Evolutionary conservation across 2,113 vertebrate genomes (phyloP).

Genomic region (Dolichotis patagonum): DNA sequence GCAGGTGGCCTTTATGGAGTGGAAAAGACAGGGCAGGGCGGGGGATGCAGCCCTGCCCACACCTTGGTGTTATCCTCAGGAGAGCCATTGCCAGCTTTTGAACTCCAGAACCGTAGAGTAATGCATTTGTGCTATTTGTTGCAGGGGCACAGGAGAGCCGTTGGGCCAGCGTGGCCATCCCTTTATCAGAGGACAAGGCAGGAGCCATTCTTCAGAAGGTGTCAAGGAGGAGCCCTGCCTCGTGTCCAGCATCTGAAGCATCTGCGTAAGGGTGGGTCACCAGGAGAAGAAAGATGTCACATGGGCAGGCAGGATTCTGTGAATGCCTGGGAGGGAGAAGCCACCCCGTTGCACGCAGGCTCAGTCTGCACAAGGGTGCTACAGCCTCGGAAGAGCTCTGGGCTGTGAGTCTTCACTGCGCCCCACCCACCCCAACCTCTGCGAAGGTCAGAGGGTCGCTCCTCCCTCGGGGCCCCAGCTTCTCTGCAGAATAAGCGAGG

Average conservation of each 20-base stretch:
- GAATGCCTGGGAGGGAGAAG: too few relatives aligned
- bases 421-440: background rate
- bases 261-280: background rate
- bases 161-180: fast-evolving
- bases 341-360: background rate
- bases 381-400: background rate
- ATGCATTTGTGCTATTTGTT: background rate
- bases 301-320: background rate
- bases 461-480: background rate
- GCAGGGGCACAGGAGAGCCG: background rate
- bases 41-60: background rate
- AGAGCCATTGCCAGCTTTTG: background rate
- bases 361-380: background rate
- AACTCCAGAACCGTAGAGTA: background rate
- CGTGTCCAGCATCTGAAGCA: background rate
- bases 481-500: background rate
- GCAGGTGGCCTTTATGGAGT: fast-evolving
- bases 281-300: background rate
- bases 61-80: fast-evolving
- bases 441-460: background rate
- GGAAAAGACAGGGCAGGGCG: background rate
- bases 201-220: background rate
- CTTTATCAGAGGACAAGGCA: background rate
- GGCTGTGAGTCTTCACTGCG: background rate
- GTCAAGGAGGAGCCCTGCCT: background rate